A percentile compares a stretch with the other conserved stretches of the same genome.
These are phyloP conservation scores for Ptilodon capucinus DNA, from an alignment of 2,888 invertebrate species.

Conservation along the genomic window DNA sequence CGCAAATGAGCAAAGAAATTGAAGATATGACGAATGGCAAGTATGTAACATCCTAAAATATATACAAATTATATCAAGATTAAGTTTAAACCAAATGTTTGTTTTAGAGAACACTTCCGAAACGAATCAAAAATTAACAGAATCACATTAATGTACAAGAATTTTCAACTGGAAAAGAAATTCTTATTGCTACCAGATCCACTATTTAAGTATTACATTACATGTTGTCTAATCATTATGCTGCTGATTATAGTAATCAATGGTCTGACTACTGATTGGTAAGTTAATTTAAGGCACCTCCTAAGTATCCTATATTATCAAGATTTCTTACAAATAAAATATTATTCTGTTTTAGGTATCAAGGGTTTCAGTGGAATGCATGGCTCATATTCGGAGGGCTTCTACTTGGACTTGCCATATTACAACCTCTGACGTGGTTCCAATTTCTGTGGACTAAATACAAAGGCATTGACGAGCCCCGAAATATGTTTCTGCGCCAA, in stretches of 20 bases:
- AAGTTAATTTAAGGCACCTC: conserved; percentile 19
- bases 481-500: conserved; percentile 72
- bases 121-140: conserved; percentile 82
- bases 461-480: conserved; percentile 80
- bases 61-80: too few species aligned
- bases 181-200: conserved; percentile 91
- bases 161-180: conserved; percentile 85
- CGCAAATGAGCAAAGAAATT: conserved; percentile 90
- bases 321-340: not conserved
- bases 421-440: conserved; percentile 89
- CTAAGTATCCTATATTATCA: too few species aligned
- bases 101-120: conserved; percentile 86
- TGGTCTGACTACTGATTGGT: conserved; percentile 71
- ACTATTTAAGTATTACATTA: conserved; percentile 89
- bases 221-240: conserved; percentile 66
- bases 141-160: conserved; percentile 74
- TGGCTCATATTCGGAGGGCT: conserved; percentile 50
- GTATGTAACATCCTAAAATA: conserved; percentile 45
- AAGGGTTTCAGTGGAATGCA: conserved; percentile 59
- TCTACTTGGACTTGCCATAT: conserved; percentile 58
- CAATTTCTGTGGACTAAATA: conserved; percentile 86
- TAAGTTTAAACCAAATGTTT: too few species aligned
- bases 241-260: conserved; percentile 59
- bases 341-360: conserved; percentile 48
- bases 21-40: conserved; percentile 93